These are phyloP conservation scores for Stichopus horrens DNA, from an alignment of 53 echinoderm and acorn worm genomes.

Conservation along the genomic window DNA sequence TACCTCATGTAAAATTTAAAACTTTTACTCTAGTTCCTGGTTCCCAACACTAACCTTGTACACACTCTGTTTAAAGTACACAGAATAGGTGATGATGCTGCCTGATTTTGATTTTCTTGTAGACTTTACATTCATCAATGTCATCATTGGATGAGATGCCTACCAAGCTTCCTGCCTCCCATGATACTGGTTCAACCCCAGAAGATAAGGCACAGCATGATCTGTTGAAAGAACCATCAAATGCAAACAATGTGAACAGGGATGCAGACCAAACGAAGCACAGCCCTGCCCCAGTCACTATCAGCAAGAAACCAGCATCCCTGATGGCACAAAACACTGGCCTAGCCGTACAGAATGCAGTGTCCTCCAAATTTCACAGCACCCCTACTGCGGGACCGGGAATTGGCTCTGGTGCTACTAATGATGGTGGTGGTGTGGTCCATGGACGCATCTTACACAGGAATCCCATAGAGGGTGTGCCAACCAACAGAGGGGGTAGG, in stretches of 20 bases:
- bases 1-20: too few relatives aligned
- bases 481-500: constrained; percentile 63
- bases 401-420: neutral
- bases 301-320: constrained; percentile 68
- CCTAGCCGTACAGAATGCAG: constrained; percentile 82
- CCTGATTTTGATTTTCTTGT: neutral
- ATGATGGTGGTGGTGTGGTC: neutral
- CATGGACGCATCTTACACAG: constrained; percentile 61
- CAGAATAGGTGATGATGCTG: too few relatives aligned
- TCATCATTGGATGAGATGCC: constrained; percentile 82
- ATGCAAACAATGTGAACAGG: neutral
- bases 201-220: constrained; percentile 29
- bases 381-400: constrained; percentile 42
- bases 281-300: constrained; percentile 50
- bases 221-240: neutral
- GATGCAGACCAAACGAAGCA: neutral
- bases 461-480: constrained; percentile 85
- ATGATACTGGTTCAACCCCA: constrained; percentile 37
- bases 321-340: constrained; percentile 89
- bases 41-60: too few relatives aligned
- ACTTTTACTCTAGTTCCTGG: too few relatives aligned
- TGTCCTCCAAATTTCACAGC: constrained; percentile 67
- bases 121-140: constrained; percentile 47
- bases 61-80: too few relatives aligned
- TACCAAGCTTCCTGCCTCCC: constrained; percentile 79